phyloP scores from a whole-genome alignment of 2,797 vertebrate species.

The Sciurus carolinensis region DNA sequence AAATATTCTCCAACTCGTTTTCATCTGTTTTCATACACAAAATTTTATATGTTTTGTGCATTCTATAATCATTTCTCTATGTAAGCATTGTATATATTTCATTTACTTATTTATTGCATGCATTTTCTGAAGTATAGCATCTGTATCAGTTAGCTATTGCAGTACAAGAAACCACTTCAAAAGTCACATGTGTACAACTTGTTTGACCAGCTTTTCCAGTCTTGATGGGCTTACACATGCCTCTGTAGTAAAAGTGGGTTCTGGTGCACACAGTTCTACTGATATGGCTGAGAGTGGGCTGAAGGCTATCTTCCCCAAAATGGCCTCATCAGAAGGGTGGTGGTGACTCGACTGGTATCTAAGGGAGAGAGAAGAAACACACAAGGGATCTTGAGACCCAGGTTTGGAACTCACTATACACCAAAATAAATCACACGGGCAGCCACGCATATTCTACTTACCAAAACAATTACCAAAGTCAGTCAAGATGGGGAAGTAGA shows the following conservation, averaged over 20 bases:
- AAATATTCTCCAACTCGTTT: conserved; percentile 19
- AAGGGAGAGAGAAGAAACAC: neutral
- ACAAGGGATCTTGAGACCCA: neutral
- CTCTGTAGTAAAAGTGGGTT: neutral
- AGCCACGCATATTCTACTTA: neutral
- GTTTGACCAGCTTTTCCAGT: neutral
- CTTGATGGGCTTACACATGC: neutral
- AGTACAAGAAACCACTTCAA: neutral
- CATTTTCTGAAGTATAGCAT: neutral
- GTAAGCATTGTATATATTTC: neutral
- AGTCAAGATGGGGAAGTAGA: neutral
- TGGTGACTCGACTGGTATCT: neutral
- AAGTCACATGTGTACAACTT: neutral
- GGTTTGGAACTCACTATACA: neutral
- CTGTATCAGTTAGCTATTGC: neutral
- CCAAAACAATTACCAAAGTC: neutral
- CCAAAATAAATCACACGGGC: neutral
- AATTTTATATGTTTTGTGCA: neutral
- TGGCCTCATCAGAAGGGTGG: neutral
- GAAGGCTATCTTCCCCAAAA: neutral
- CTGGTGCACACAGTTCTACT: neutral
- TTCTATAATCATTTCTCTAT: neutral
- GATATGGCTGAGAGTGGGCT: neutral
- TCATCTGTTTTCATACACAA: neutral
- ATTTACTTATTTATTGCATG: neutral